These are phyloP conservation scores for Hyles euphorbiae DNA, from an alignment of 1,140 invertebrate genomes.

Conservation along the genomic window DNA sequence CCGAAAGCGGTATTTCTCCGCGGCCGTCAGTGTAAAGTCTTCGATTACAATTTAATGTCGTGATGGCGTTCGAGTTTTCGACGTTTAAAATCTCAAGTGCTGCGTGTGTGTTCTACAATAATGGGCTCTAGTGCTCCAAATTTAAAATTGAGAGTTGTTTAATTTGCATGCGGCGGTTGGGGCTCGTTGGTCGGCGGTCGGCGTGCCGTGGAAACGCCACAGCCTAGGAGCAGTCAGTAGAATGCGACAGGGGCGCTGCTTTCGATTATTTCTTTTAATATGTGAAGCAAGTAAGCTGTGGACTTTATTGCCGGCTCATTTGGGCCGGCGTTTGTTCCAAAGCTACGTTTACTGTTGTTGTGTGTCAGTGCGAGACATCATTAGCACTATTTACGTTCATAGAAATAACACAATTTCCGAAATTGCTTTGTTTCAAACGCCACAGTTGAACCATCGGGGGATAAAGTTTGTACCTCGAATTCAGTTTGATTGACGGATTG, in stretches of 20 bases:
- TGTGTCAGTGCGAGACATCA: too few species aligned
- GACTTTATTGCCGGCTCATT: constrained; percentile 18
- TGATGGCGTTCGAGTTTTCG: constrained; percentile 35
- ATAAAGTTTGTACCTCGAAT: too few species aligned
- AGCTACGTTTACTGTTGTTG: not conserved
- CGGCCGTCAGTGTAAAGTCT: constrained; percentile 67
- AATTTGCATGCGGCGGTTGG: constrained; percentile 20
- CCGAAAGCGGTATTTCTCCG: constrained; percentile 62
- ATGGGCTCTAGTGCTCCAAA: constrained; percentile 3
- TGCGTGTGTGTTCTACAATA: not conserved
- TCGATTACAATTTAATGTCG: constrained; percentile 75
- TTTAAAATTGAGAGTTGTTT: constrained; percentile 27
- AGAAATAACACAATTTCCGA: too few species aligned
- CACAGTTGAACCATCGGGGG: too few species aligned
- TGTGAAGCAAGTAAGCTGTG: constrained; percentile 14
- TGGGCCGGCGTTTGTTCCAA: constrained; percentile 1
- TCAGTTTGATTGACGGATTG: too few species aligned
- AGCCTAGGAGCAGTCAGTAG: constrained; percentile 40
- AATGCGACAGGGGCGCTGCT: constrained; percentile 28
- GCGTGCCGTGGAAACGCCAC: constrained; percentile 32
- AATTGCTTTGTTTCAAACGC: too few species aligned
- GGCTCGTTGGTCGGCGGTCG: constrained; percentile 32
- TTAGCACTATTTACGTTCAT: too few species aligned
- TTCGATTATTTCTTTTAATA: constrained; percentile 37
- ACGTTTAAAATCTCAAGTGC: constrained; percentile 48